These are phyloP conservation scores for Antrozous pallidus DNA, from an alignment of 2,797 vertebrate species.

Conservation along the genomic window DNA sequence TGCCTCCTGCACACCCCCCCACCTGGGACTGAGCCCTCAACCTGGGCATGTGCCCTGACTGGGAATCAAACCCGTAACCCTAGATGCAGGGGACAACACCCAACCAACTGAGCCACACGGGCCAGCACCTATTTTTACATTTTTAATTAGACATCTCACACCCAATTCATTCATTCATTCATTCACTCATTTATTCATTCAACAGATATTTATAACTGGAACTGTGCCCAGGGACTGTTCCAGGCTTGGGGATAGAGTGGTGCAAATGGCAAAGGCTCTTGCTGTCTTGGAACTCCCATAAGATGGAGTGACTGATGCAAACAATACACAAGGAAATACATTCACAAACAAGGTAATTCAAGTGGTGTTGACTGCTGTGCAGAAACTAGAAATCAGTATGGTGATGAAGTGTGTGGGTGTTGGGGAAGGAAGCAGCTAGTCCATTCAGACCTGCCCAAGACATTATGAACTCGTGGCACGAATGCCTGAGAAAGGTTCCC, in stretches of 20 bases:
- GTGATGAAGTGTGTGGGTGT: not conserved
- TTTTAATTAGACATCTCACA: not conserved
- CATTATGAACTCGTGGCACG: not conserved
- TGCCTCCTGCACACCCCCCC: too few relatives aligned
- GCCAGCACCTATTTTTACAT: not conserved
- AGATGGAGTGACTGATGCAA: not conserved
- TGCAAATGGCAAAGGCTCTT: not conserved
- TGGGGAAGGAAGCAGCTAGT: not conserved
- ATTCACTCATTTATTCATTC: not conserved
- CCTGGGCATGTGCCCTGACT: too few relatives aligned
- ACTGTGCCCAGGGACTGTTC: not conserved
- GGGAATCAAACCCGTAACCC: too few relatives aligned
- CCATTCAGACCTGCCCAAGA: not conserved
- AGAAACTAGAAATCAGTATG: not conserved
- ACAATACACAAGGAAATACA: not conserved
- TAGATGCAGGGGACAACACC: too few relatives aligned
- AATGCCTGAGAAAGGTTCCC: not conserved
- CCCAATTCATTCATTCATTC: not conserved
- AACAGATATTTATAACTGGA: not conserved
- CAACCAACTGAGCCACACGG: too few relatives aligned
- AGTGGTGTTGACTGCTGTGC: not conserved
- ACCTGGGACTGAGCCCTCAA: too few relatives aligned
- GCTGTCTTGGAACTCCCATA: not conserved
- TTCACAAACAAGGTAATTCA: not conserved
- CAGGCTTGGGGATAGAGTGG: not conserved